Evolutionary conservation across 92 coral and sea anemone species (phyloP).

Genomic region (Parazoanthus darwini): DNA sequence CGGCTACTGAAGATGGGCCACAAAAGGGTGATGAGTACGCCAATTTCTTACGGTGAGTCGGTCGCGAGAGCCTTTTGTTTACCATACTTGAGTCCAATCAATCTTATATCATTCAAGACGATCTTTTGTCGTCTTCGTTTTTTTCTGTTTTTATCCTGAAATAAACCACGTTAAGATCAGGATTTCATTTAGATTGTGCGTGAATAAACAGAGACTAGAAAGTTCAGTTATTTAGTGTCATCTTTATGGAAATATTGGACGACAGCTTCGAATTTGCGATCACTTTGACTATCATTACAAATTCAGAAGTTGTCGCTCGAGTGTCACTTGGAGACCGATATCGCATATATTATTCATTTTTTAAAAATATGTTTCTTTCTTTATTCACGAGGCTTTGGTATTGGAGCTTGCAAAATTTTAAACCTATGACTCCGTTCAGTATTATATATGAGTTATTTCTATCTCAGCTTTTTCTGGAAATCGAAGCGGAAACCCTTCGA

Average conservation of each 20-base stretch:
- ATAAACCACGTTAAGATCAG: neutral
- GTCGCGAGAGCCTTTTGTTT: slow-evolving; percentile 21
- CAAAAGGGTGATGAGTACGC: slow-evolving; percentile 90
- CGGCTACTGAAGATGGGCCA: slow-evolving; percentile 40
- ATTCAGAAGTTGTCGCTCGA: neutral
- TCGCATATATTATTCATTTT: slow-evolving; percentile 3
- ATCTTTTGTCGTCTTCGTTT: neutral
- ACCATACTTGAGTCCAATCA: slow-evolving; percentile 37
- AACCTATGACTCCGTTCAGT: neutral
- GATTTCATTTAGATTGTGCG: neutral
- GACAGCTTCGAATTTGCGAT: neutral
- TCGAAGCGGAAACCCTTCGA: neutral
- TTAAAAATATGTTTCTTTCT: neutral
- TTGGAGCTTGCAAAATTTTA: no score
- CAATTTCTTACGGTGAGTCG: slow-evolving; percentile 79
- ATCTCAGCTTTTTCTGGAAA: no score
- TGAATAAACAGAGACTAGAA: neutral
- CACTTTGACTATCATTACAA: neutral
- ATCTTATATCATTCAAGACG: neutral
- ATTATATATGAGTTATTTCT: no score
- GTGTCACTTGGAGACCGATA: slow-evolving; percentile 2
- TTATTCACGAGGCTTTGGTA: no score
- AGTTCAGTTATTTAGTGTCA: neutral
- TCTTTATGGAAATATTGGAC: neutral
- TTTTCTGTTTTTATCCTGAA: neutral